Percentiles rank a stretch among this genome's conserved stretches.
Conservation (phyloP, 2,888 invertebrate genomes). For the Schizaphis graminum region DNA sequence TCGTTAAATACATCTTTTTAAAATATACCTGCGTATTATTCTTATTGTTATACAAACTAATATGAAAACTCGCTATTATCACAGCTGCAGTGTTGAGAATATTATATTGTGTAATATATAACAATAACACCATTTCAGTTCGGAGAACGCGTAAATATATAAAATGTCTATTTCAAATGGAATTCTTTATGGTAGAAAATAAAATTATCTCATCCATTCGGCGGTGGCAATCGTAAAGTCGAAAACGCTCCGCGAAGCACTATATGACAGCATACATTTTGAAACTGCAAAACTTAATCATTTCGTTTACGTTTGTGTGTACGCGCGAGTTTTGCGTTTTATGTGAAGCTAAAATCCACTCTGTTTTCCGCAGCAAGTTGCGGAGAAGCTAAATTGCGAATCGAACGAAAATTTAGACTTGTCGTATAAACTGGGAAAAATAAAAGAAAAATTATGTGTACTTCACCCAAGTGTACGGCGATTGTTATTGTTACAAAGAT, state of each 20-base stretch:
- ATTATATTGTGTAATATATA: background rate
- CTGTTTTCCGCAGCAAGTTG: background rate
- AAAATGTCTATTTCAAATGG: background rate
- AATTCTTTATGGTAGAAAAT: conserved; percentile 1
- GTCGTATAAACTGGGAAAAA: background rate
- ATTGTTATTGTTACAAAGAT: background rate
- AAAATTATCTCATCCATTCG: background rate
- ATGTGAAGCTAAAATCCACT: background rate
- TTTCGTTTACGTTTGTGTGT: background rate
- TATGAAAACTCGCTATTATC: background rate
- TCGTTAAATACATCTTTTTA: background rate
- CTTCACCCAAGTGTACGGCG: background rate
- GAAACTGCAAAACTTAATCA: background rate
- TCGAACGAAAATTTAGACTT: background rate
- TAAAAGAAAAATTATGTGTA: background rate
- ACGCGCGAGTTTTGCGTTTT: background rate
- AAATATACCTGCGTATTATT: background rate
- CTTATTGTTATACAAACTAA: background rate
- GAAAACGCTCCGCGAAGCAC: background rate
- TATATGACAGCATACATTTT: background rate
- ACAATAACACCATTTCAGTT: background rate
- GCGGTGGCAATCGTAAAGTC: background rate
- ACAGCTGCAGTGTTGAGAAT: background rate
- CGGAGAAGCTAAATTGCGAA: background rate
- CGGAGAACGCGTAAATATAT: background rate